These are phyloP conservation scores for Xiphophorus hellerii DNA, from an alignment of 2,113 vertebrate species.

Conservation along the genomic window DNA sequence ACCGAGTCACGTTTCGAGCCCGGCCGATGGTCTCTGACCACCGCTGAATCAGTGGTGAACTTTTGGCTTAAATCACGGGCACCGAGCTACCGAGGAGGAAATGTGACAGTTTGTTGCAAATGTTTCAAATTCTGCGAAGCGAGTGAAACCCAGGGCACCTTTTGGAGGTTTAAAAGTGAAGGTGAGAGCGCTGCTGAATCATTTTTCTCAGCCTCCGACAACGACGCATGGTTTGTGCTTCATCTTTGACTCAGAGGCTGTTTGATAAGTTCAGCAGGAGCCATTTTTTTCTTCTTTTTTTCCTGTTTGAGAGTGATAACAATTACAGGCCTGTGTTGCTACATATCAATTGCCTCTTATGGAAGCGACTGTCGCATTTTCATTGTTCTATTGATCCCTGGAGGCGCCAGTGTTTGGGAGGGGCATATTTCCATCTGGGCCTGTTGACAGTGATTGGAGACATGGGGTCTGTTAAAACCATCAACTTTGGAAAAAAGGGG, in stretches of 20 bases:
- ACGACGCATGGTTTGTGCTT: conserved; percentile 29
- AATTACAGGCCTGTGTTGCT: conserved; percentile 47
- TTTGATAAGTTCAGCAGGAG: conserved; percentile 32
- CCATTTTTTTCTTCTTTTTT: background rate
- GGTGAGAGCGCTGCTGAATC: conserved; percentile 12
- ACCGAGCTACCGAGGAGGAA: conserved; percentile 2
- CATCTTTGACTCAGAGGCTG: conserved; percentile 38
- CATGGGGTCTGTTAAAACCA: conserved; percentile 12
- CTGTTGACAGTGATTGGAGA: conserved; percentile 6
- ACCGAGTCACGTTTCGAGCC: conserved; percentile 43
- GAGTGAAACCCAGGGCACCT: conserved; percentile 23
- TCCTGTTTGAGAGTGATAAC: conserved; percentile 1
- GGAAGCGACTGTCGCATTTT: conserved; percentile 29
- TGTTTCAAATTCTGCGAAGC: conserved; percentile 6
- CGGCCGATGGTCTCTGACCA: conserved; percentile 23
- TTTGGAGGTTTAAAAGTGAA: conserved; percentile 10
- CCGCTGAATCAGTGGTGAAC: conserved; percentile 37
- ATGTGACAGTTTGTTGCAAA: conserved; percentile 7
- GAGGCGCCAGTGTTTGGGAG: background rate
- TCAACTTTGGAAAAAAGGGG: conserved; percentile 15
- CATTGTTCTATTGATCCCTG: conserved; percentile 45
- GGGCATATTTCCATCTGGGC: conserved; percentile 21
- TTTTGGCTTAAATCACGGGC: conserved; percentile 20
- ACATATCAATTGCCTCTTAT: conserved; percentile 42
- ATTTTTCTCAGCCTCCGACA: conserved; percentile 35